Conservation (phyloP, 2,888 invertebrate species). For the Gryllus longicercus region DNA sequence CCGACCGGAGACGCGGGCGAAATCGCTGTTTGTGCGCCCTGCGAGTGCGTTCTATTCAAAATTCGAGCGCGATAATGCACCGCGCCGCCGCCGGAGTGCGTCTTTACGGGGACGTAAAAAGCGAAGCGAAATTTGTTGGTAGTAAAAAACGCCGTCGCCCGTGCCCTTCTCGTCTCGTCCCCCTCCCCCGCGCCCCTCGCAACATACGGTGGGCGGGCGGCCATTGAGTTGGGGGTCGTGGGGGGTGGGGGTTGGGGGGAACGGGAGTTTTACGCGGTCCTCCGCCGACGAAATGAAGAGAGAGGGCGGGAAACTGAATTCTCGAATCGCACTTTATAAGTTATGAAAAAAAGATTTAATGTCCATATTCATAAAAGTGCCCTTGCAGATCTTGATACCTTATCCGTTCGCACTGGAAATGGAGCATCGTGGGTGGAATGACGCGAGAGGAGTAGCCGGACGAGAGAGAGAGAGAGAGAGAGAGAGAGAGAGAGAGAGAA, state of each 20-base stretch:
- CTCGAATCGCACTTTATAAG: not conserved
- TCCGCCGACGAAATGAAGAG: not conserved
- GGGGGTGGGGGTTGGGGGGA: not conserved
- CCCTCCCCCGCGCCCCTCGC: no score
- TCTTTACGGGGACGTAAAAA: not conserved
- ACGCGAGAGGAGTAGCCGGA: no score
- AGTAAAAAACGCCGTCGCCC: not conserved
- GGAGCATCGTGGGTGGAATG: no score
- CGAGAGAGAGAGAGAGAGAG: no score
- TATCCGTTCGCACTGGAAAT: no score
- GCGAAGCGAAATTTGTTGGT: conserved; percentile 17
- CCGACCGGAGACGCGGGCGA: no score
- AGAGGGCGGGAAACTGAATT: not conserved
- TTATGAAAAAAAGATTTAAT: not conserved
- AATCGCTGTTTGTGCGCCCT: no score
- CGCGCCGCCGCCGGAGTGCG: not conserved
- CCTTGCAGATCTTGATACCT: not conserved
- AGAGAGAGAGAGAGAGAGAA: no score
- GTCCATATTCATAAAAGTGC: not conserved
- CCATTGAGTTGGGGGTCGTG: not conserved
- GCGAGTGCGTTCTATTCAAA: not conserved
- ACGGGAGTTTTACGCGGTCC: not conserved
- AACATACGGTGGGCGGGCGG: no score
- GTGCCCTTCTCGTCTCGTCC: no score
- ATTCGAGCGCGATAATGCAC: conserved; percentile 3